These are phyloP conservation scores for Urocynchramus pylzowi DNA, from an alignment of 2,113 vertebrate genomes.

Conservation along the genomic window DNA sequence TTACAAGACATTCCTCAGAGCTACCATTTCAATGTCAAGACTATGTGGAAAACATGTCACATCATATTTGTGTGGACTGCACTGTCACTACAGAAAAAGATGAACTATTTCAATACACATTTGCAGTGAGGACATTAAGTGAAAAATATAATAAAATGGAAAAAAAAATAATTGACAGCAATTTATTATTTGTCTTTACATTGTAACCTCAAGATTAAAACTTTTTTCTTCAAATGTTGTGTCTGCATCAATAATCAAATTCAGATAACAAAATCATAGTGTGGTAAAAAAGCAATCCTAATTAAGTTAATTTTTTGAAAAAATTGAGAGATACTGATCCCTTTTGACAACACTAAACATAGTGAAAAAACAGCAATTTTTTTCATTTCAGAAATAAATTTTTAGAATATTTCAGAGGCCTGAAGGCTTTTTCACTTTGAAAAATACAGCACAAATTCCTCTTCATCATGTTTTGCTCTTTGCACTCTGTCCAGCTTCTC, in stretches of 20 bases:
- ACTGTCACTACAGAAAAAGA: background rate
- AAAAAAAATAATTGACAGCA: background rate
- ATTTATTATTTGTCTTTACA: background rate
- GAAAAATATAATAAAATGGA: background rate
- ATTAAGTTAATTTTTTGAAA: background rate
- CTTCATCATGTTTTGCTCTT: background rate
- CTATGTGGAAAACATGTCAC: background rate
- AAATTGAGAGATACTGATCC: background rate
- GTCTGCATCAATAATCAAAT: background rate
- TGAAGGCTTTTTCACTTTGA: background rate
- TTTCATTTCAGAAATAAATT: background rate
- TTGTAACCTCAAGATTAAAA: background rate
- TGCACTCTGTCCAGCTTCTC: background rate
- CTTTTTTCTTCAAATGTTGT: background rate
- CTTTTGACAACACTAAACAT: background rate
- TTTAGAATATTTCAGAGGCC: background rate
- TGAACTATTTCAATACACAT: background rate
- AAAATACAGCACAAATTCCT: background rate
- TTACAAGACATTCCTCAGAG: background rate
- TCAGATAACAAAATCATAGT: background rate
- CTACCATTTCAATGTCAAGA: conserved; percentile 19
- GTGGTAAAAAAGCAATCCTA: background rate
- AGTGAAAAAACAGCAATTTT: accelerated
- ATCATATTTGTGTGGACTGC: background rate
- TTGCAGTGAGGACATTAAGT: background rate